Percentiles rank a stretch among this genome's conserved stretches.
phyloP scores from a whole-genome alignment of 2,113 vertebrate genomes.

The Nothobranchius kuhntae region DNA sequence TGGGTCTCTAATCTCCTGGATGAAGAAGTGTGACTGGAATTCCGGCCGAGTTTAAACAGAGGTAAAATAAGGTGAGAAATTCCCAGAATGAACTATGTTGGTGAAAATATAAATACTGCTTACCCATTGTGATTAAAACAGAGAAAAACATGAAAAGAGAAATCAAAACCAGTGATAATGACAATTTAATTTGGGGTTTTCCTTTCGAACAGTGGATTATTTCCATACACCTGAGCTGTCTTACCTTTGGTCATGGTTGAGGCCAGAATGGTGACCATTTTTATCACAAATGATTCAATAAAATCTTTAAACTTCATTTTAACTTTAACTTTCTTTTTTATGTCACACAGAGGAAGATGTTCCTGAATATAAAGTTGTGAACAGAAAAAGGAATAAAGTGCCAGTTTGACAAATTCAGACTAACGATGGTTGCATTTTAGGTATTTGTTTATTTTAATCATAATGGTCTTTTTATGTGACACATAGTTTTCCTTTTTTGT shows the following conservation, averaged over 20 bases:
- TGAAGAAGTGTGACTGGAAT: constrained; percentile 42
- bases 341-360: too few species aligned
- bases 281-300: too few species aligned
- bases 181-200: constrained; percentile 23
- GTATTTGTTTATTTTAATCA: too few species aligned
- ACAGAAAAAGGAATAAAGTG: too few species aligned
- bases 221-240: constrained; percentile 37
- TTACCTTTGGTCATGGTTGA: constrained; percentile 44
- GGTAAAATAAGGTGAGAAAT: constrained; percentile 25
- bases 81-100: constrained; percentile 18
- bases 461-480: too few species aligned
- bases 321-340: too few species aligned
- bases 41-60: constrained; percentile 12
- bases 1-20: constrained; percentile 45
- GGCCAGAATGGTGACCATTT: too few species aligned
- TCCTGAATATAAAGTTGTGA: too few species aligned
- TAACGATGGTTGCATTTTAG: too few species aligned
- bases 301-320: too few species aligned
- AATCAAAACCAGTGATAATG: constrained; percentile 12
- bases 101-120: constrained; percentile 18
- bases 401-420: too few species aligned
- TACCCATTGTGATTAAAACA: constrained; percentile 16
- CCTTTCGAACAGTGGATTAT: constrained; percentile 28
- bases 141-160: constrained; percentile 5
- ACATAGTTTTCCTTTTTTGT: too few species aligned